These are phyloP conservation scores for Aphelenchoides fujianensis DNA, from an alignment of 1,140 invertebrate genomes.

Conservation along the genomic window DNA sequence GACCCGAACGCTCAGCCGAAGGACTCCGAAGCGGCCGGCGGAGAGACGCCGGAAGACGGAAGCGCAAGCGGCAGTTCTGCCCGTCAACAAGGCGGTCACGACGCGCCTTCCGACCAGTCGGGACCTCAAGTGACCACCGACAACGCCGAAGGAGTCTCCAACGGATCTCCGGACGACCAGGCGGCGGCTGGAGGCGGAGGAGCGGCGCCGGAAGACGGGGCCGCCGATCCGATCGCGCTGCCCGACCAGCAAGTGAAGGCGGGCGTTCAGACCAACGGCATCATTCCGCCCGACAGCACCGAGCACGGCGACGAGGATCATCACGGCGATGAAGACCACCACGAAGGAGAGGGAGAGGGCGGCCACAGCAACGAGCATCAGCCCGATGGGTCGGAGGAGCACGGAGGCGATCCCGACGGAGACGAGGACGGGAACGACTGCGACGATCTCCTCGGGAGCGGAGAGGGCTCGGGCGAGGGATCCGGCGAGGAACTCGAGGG, in stretches of 20 bases:
- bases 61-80: neutral
- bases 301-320: neutral
- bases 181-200: neutral
- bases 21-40: neutral
- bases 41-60: neutral
- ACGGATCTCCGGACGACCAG: neutral
- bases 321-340: slow-evolving; percentile 2
- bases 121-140: neutral
- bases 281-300: too few relatives aligned
- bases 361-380: neutral
- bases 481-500: neutral
- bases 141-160: neutral
- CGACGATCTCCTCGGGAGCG: slow-evolving; percentile 2
- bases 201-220: neutral
- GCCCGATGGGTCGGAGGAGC: neutral
- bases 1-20: neutral
- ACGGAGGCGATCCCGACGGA: neutral
- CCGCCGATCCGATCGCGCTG: neutral
- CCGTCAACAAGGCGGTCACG: neutral
- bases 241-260: neutral
- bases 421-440: too few relatives aligned
- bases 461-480: neutral
- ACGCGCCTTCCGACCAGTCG: too few relatives aligned
- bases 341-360: slow-evolving; percentile 17
- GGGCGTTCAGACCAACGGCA: neutral